phyloP scores from a whole-genome alignment of 2,888 invertebrate species.

The Ceraclea dissimilis region DNA sequence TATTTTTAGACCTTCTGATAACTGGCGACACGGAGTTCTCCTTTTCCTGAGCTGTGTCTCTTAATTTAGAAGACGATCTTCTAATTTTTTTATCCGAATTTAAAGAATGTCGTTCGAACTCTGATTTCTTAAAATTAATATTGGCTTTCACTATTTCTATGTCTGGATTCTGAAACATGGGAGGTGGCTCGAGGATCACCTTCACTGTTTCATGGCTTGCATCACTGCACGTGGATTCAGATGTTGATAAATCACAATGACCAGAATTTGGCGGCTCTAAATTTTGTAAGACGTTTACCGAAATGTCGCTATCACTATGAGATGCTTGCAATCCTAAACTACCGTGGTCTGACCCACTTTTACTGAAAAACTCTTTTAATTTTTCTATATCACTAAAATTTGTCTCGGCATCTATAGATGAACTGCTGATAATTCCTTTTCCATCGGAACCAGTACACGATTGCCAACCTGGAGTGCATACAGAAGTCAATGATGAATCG shows the following conservation, averaged over 20 bases:
- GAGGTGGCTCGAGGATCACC: slow-evolving; percentile 45
- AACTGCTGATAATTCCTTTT: slow-evolving; percentile 29
- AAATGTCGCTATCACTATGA: not conserved
- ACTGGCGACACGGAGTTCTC: slow-evolving; percentile 15
- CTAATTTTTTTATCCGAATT: slow-evolving; percentile 54
- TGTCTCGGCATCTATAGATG: slow-evolving; percentile 25
- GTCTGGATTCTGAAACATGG: slow-evolving; percentile 50
- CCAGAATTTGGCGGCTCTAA: slow-evolving; percentile 37
- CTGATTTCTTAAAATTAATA: slow-evolving; percentile 31
- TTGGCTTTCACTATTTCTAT: slow-evolving; percentile 35
- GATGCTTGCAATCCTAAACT: not conserved
- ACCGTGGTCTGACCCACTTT: slow-evolving; percentile 24
- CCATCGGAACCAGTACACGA: slow-evolving; percentile 28
- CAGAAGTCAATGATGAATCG: slow-evolving; percentile 45
- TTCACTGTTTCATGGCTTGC: slow-evolving; percentile 33
- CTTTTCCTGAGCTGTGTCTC: slow-evolving; percentile 30
- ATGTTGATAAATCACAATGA: slow-evolving; percentile 15
- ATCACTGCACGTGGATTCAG: slow-evolving; percentile 19
- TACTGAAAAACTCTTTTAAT: not conserved
- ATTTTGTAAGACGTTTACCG: slow-evolving; percentile 32
- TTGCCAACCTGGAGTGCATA: slow-evolving; percentile 47
- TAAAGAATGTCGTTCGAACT: slow-evolving; percentile 46
- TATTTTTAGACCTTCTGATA: slow-evolving; percentile 9
- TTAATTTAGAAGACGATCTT: slow-evolving; percentile 41
- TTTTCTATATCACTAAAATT: slow-evolving; percentile 30